A percentile compares a stretch with the other conserved stretches of the same genome.
Conservation (phyloP, 2,888 invertebrate species). For the Cancer borealis region DNA sequence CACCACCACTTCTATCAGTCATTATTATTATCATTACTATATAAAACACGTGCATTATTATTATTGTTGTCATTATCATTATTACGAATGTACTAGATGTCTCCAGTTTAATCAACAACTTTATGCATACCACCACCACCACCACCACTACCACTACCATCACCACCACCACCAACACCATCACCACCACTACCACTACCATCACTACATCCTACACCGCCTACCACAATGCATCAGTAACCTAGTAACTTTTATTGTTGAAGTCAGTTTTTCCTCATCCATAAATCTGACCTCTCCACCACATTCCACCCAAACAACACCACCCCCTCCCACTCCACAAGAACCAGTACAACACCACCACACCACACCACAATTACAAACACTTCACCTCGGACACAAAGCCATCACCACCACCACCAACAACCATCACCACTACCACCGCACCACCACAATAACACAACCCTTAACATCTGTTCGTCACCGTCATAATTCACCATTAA, state of each 20-base stretch:
- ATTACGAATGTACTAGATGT: no score
- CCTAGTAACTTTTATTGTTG: not conserved
- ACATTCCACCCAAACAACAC: not conserved
- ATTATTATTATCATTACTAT: not conserved
- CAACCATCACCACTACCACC: no score
- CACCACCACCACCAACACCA: conserved; percentile 17
- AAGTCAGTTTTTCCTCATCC: not conserved
- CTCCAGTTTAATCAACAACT: no score
- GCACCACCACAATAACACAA: no score
- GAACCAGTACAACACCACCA: not conserved
- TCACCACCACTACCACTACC: not conserved
- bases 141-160: not conserved
- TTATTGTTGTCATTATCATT: no score
- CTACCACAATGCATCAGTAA: not conserved
- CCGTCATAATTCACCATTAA: not conserved
- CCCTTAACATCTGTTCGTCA: no score
- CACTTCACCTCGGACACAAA: not conserved
- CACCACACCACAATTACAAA: not conserved
- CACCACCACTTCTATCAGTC: not conserved
- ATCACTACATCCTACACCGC: not conserved
- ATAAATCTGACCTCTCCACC: not conserved
- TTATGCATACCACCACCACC: not conserved
- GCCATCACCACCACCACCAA: not conserved
- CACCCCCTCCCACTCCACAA: not conserved
- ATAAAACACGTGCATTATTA: no score